These are phyloP conservation scores for Julus scanicus DNA, from an alignment of 2,888 invertebrate species.

Conservation along the genomic window DNA sequence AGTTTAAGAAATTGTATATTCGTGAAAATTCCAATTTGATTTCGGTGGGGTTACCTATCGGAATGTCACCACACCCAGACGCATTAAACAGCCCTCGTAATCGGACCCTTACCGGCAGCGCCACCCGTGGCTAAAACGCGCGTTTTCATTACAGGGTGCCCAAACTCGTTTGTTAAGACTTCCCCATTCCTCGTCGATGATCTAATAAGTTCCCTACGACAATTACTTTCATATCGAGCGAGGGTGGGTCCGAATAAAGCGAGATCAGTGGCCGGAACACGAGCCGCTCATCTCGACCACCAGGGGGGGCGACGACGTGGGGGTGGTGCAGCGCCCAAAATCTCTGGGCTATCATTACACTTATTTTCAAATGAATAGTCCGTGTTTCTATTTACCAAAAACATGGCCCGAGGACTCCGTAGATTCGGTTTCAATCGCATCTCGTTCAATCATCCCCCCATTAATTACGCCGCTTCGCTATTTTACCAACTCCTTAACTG, in stretches of 20 bases:
- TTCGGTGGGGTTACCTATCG: too few species aligned
- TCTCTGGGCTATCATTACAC: background rate
- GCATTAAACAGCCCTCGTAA: too few species aligned
- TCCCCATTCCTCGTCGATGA: constrained; percentile 6
- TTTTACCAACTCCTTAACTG: background rate
- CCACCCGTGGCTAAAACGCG: background rate
- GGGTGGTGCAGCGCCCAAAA: background rate
- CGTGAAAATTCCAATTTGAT: too few species aligned
- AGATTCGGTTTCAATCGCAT: constrained; percentile 43
- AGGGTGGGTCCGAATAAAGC: constrained; percentile 5
- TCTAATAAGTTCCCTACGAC: background rate
- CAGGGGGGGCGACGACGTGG: background rate
- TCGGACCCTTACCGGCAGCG: background rate
- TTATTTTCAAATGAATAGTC: background rate
- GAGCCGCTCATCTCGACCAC: background rate
- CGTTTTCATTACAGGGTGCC: background rate
- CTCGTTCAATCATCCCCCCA: constrained; percentile 43
- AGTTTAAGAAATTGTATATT: too few species aligned
- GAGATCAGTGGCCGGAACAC: constrained; percentile 1
- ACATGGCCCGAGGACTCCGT: background rate
- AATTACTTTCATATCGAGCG: background rate
- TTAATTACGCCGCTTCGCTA: constrained; percentile 37
- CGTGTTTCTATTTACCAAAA: background rate
- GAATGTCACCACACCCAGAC: too few species aligned
- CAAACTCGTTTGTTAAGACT: background rate